A percentile compares a stretch with the other conserved stretches of the same genome.
These are phyloP conservation scores for Hirundichthys speculiger DNA, from an alignment of 2,113 vertebrate genomes.

Conservation along the genomic window DNA sequence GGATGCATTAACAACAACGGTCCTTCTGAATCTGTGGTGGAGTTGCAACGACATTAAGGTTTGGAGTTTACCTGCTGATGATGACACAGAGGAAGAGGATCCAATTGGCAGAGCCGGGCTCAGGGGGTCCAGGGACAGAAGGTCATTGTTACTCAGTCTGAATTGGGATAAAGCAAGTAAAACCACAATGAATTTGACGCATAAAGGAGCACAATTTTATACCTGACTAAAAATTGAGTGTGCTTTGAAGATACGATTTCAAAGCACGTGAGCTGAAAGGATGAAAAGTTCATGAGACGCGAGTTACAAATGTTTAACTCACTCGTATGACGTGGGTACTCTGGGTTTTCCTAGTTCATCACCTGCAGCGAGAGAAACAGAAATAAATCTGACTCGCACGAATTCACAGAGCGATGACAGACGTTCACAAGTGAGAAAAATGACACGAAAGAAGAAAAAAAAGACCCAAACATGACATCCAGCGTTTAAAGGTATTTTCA, in stretches of 20 bases:
- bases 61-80: conserved; percentile 83
- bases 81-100: conserved; percentile 82
- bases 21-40: neutral
- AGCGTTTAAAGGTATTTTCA: neutral
- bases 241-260: no score
- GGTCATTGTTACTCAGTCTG: conserved; percentile 89
- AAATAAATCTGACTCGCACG: conserved; percentile 4
- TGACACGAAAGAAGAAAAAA: neutral
- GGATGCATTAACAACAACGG: neutral
- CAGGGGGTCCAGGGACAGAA: conserved; percentile 93
- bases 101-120: conserved; percentile 81
- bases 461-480: neutral
- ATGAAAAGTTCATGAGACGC: no score
- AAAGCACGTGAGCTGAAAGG: no score
- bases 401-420: conserved; percentile 17
- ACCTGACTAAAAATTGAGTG: no score
- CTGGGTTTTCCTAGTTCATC: conserved; percentile 91
- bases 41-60: neutral
- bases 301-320: conserved; percentile 65
- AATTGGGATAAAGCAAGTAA: neutral
- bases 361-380: conserved; percentile 78
- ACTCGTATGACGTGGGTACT: conserved; percentile 85
- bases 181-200: no score
- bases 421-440: neutral
- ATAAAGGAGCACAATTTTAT: no score